phyloP scores from a whole-genome alignment of 2,797 vertebrate species.

The Margarornis squamiger region DNA sequence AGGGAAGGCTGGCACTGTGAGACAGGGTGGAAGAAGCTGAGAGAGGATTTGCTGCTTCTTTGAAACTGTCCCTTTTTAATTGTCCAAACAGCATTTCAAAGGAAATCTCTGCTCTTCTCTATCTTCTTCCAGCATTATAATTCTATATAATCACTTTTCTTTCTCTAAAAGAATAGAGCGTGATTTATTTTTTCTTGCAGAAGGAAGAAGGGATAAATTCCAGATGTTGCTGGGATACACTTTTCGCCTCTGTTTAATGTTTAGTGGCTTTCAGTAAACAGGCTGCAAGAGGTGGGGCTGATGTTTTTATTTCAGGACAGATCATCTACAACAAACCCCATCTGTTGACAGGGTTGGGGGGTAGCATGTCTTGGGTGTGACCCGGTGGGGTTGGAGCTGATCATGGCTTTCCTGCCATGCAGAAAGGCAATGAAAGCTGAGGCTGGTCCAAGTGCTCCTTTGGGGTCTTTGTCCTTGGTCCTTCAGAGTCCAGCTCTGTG shows the following conservation, averaged over 20 bases:
- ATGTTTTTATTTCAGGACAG: conserved; percentile 11
- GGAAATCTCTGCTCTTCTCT: conserved; percentile 37
- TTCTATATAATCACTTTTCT: conserved; percentile 58
- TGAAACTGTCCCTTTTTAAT: conserved; percentile 28
- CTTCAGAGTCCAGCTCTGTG: accelerated
- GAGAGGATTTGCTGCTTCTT: neutral
- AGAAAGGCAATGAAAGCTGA: neutral
- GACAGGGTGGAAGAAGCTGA: neutral
- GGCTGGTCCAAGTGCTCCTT: neutral
- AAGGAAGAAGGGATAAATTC: conserved; percentile 23
- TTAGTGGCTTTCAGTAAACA: conserved; percentile 29
- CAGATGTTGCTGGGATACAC: conserved; percentile 49
- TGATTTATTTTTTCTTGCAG: neutral
- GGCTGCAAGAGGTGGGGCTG: conserved; percentile 7
- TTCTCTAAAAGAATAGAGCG: conserved; percentile 25
- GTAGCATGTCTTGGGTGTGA: neutral
- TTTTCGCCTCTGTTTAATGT: conserved; percentile 19
- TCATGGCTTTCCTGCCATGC: neutral
- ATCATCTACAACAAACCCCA: neutral
- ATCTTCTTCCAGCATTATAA: conserved; percentile 27
- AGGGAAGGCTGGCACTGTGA: neutral
- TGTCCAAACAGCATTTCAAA: neutral
- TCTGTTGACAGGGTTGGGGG: accelerated
- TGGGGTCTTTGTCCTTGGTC: neutral
- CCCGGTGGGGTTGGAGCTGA: neutral